Evolutionary conservation across 2,113 vertebrate species (phyloP).

Genomic region (Anthoscopus minutus): DNA sequence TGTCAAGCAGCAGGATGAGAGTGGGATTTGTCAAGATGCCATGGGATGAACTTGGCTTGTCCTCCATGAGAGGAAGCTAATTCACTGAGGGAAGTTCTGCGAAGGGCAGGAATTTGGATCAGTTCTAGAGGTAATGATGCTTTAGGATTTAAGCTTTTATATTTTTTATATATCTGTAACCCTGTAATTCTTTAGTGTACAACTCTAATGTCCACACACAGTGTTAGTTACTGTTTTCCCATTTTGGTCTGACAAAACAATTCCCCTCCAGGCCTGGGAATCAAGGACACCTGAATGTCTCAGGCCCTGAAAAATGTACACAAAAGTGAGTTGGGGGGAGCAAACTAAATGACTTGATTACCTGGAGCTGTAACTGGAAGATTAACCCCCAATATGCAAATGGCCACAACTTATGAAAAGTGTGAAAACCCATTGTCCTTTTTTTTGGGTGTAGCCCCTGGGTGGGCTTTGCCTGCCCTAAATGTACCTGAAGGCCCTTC

Average conservation of each 20-base stretch:
- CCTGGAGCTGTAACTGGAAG: neutral
- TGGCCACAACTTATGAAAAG: neutral
- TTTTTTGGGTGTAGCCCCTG: neutral
- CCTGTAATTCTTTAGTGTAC: neutral
- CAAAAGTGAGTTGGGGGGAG: neutral
- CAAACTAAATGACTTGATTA: neutral
- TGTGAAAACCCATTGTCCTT: fast-evolving
- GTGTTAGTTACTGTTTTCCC: neutral
- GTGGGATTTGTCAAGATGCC: no score
- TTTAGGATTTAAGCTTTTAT: neutral
- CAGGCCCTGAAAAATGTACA: neutral
- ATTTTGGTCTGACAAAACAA: neutral
- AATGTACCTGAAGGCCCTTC: neutral
- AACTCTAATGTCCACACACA: neutral
- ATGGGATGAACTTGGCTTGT: neutral
- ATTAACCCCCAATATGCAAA: neutral
- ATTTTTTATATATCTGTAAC: neutral
- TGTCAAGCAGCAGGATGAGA: neutral
- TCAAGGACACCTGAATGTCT: neutral
- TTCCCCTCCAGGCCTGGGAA: neutral
- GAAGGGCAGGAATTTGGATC: neutral
- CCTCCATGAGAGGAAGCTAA: neutral
- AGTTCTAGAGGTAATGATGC: neutral
- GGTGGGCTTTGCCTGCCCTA: neutral
- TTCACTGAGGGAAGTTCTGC: neutral